Evolutionary conservation across 2,888 invertebrate species (phyloP), one percentile per base, ranked within the genome.

Genomic region (Agapetus fuscipes): DNA sequence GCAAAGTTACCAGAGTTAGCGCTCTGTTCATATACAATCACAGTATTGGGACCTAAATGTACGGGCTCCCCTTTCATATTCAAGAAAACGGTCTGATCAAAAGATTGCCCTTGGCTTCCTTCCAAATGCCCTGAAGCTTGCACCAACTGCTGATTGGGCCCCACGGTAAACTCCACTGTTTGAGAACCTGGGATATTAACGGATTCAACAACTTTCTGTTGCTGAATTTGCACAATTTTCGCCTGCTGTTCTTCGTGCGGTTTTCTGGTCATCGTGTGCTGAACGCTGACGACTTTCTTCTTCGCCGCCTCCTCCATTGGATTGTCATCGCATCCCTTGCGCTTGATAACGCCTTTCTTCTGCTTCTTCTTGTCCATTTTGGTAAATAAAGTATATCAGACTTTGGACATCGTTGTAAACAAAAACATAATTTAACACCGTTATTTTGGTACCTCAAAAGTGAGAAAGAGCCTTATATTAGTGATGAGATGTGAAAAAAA

Each of bases 361-460:
- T 66, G 67, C 48, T 52, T 66, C 58, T 70, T 70, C 56, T 70
- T 70, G 60, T 70, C 69, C 69, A 70, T 70, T 60, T 65, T 66
- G 55, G n/a, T n/a, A n/a, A n/a, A n/a, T n/a, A n/a, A n/a, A n/a
- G n/a, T n/a, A n/a, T n/a, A n/a, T n/a, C n/a, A n/a, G n/a, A n/a
- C n/a, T n/a, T n/a, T n/a, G n/a, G n/a, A n/a, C n/a, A n/a, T n/a
- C n/a, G n/a, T n/a, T n/a, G n/a, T n/a, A n/a, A n/a, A n/a, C n/a
- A n/a, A n/a, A n/a, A n/a, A n/a, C n/a, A n/a, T n/a, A n/a, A n/a
- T n/a, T n/a, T n/a, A n/a, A n/a, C n/a, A n/a, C n/a, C n/a, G n/a
- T n/a, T n/a, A n/a, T n/a, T n/a, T n/a, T n/a, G n/a, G n/a, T n/a
- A n/a, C n/a, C n/a, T n/a, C n/a, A n/a, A n/a, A n/a, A n/a, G n/a